Conservation (phyloP, 1,140 invertebrate species). For the Nephotettix cincticeps region DNA sequence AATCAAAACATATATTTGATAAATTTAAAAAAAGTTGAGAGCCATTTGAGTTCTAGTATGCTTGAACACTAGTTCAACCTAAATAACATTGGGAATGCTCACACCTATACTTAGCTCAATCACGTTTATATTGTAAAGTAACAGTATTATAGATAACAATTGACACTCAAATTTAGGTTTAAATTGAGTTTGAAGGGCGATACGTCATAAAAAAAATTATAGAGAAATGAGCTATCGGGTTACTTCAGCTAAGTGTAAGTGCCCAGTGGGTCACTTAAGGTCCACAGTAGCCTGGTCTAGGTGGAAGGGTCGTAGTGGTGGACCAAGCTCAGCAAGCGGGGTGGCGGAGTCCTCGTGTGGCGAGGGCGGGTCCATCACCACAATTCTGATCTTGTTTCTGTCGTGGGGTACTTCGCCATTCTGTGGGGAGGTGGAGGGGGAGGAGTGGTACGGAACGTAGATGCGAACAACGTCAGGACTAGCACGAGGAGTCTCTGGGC, state of each 20-base stretch:
- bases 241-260: background rate
- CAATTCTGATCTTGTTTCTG: constrained; percentile 36
- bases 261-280: constrained; percentile 27
- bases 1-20: too few species aligned
- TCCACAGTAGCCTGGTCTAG: constrained; percentile 30
- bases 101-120: too few species aligned
- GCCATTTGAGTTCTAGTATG: too few species aligned
- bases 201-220: too few species aligned
- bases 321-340: constrained; percentile 34
- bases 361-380: constrained; percentile 32
- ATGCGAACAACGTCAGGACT: constrained; percentile 71
- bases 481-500: constrained; percentile 62
- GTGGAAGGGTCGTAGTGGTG: constrained; percentile 26
- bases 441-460: constrained; percentile 68
- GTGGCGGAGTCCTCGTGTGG: constrained; percentile 32
- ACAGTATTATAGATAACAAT: too few species aligned
- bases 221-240: too few species aligned
- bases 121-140: too few species aligned
- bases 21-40: too few species aligned
- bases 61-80: too few species aligned
- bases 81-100: too few species aligned
- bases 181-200: too few species aligned
- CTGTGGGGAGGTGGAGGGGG: constrained; percentile 33
- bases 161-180: too few species aligned
- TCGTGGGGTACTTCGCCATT: constrained; percentile 34